These are phyloP conservation scores for Temnopleurus reevesii DNA, from an alignment of 53 echinoderm and acorn worm species.

Conservation along the genomic window DNA sequence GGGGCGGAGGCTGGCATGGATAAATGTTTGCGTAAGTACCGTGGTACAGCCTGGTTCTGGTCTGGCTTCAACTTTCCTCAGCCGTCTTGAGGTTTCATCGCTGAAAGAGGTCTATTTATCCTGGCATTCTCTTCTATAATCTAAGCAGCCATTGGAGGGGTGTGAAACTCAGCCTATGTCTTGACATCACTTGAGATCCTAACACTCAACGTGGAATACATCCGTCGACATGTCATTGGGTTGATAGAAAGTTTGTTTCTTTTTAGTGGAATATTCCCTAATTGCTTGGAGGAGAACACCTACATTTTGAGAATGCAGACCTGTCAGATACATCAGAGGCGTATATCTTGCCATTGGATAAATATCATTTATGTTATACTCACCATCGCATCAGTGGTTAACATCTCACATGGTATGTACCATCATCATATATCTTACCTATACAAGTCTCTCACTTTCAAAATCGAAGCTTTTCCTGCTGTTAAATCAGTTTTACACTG, in stretches of 20 bases:
- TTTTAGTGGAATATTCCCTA: not conserved
- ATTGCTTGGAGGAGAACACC: not conserved
- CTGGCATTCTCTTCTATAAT: not conserved
- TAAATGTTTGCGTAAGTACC: slow-evolving; percentile 8
- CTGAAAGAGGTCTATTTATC: not conserved
- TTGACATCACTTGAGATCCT: not conserved
- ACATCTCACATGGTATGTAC: not conserved
- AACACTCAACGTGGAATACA: not conserved
- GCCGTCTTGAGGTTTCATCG: not conserved
- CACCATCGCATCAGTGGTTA: not conserved
- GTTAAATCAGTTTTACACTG: too few species aligned
- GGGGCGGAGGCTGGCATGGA: slow-evolving; percentile 7
- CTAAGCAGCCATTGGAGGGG: not conserved
- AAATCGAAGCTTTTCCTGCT: too few species aligned
- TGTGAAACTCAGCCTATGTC: not conserved
- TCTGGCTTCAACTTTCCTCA: not conserved
- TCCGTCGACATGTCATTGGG: not conserved
- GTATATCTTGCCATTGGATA: slow-evolving; percentile 17
- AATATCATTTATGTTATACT: not conserved
- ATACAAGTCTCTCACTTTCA: too few species aligned
- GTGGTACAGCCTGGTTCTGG: slow-evolving; percentile 10
- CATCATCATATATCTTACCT: too few species aligned
- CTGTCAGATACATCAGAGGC: not conserved
- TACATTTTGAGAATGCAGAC: not conserved
- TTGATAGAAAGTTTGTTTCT: not conserved